Evolutionary conservation across 1,140 invertebrate species (phyloP), one percentile per base, ranked within the genome.

Genomic region (Cydia pomonella): DNA sequence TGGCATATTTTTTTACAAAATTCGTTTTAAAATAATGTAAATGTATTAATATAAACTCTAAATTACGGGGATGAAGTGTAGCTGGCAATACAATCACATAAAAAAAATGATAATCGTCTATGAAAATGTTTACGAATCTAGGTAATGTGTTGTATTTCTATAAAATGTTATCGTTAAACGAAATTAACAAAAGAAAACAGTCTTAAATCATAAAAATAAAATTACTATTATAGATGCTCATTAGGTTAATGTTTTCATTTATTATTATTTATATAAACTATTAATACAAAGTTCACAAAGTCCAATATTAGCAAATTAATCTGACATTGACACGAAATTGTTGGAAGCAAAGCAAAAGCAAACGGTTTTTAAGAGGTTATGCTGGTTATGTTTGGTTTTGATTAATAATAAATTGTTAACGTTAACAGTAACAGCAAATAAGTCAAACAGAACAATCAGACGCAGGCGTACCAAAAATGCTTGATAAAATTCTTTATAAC

Each of bases 401-500:
- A 44, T 44, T 16, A 1, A 44, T 44, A 16, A 16, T 44, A 44
- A 44, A 50, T 50, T 3, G 16, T 47, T 13, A 16, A 16, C 44
- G 12, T 3, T 38, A 38, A 18, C 18, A 50, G 7, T 50, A 7
- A 50, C 6, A 6, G 47, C 3, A 18, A 50, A 18, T n/a, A 7
- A 50, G 1, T 18, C 47, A 13, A n/a, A 50, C n/a, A 50, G 4
- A n/a, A 50, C n/a, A 50, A n/a, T 18, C 5, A 1, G 53, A 12
- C 53, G n/a, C 53, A 21, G 21, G 3, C 12, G 2, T 44, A 3
- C 16, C 12, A n/a, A 50, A 69, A 62, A 33, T 93, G 93, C 77
- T 93, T 27, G 87, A 91, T 75, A 93, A 92, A 88, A 88, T 87
- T n/a, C 82, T 92, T 66, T 97, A 98, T 82, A 97, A 96, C 64